A percentile compares a stretch with the other conserved stretches of the same genome.
phyloP scores from a whole-genome alignment of 2,888 invertebrate genomes.

The Falcaria lacertinaria region DNA sequence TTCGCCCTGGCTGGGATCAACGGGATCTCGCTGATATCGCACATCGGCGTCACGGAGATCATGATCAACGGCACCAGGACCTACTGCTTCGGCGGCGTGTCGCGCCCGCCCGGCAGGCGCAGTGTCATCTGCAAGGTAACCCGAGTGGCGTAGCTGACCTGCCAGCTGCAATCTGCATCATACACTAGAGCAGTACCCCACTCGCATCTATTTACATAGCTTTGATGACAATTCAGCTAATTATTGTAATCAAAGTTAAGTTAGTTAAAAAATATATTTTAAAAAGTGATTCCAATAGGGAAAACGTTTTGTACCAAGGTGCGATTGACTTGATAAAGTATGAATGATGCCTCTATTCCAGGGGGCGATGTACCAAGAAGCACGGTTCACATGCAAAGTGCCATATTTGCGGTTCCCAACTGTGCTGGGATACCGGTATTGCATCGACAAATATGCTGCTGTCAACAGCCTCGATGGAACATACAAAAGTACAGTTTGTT shows the following conservation, averaged over 20 bases:
- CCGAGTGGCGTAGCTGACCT: too few species aligned
- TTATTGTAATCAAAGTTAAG: too few species aligned
- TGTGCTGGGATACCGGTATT: slow-evolving; percentile 58
- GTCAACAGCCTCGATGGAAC: slow-evolving; percentile 62
- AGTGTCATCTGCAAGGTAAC: slow-evolving; percentile 68
- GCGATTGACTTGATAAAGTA: too few species aligned
- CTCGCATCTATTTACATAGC: too few species aligned
- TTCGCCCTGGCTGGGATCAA: slow-evolving; percentile 73
- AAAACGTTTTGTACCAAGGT: not conserved
- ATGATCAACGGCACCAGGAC: slow-evolving; percentile 71
- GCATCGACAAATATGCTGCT: slow-evolving; percentile 64
- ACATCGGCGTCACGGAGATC: slow-evolving; percentile 71
- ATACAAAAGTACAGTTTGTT: slow-evolving; percentile 40
- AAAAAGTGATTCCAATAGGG: too few species aligned
- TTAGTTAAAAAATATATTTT: too few species aligned
- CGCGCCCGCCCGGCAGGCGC: slow-evolving; percentile 62
- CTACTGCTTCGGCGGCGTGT: slow-evolving; percentile 70
- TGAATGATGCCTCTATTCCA: slow-evolving; percentile 20
- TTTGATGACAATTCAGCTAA: too few species aligned
- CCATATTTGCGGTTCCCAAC: slow-evolving; percentile 64
- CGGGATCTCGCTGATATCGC: slow-evolving; percentile 67
- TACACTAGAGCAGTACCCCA: too few species aligned
- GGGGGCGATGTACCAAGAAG: slow-evolving; percentile 74
- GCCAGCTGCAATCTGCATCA: too few species aligned
- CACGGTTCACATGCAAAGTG: slow-evolving; percentile 58